Evolutionary conservation across 92 coral and sea anemone genomes (phyloP), one percentile per base, ranked within the genome.

Genomic region (Nematostella vectensis): DNA sequence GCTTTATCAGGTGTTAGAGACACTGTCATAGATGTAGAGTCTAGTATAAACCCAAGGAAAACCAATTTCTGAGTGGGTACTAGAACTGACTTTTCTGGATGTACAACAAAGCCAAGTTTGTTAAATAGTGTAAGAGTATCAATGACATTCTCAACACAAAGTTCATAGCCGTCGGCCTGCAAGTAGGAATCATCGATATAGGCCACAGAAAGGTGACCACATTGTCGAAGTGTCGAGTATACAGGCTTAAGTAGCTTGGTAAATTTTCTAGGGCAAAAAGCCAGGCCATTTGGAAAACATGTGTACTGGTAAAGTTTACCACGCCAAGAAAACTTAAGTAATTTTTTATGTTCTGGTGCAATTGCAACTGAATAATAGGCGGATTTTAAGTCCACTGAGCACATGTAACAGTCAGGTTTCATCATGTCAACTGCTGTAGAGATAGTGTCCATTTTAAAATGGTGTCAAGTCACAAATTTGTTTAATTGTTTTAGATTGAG

Each of bases 381-480:
- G 31, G 65, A 67, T 39, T 70, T 70, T 30, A 70, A 27, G 27
- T 54, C 77, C 25, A 70, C n/a, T 18, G 74, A 65, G 20, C 74
- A 73, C 74, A 74, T 65, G 51, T 45, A 74, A 33, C 80, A 74
- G 3, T 56, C 56, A 33, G 59, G 71, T 18, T 37, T 47, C 48
- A 64, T 58, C n/a, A 72, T 58, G 29, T 72, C 33, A 36, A 72
- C 47, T 17, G 48, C 66, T 22, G 79, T 42, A 48, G 44, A 56
- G 47, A 73, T 60, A 36, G 49, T 40, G 54, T 63, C 79, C 74
- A 65, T 73, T 33, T 70, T 70, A 54, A 70, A 70, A 61, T 70
- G 77, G 29, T 62, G 48, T 25, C 52, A 25, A 3, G 47, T 39
- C 16, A 42, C 43, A 20, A 27, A 31, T 28, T 50, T 25, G 59